Evolutionary conservation across 2,113 vertebrate genomes (phyloP).

Genomic region (Drymodes brunneopygia): DNA sequence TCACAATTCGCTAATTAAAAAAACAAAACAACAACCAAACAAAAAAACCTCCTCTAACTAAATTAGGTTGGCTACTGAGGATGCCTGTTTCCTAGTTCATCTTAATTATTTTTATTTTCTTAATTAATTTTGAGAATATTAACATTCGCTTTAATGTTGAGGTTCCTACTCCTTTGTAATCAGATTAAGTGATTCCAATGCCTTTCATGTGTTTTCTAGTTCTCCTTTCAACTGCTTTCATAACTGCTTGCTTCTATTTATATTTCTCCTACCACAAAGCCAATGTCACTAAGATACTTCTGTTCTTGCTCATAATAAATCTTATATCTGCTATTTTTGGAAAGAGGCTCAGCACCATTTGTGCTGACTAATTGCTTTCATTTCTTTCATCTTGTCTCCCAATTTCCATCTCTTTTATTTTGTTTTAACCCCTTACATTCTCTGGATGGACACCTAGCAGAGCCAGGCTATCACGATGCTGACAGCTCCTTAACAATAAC

Average conservation of each 20-base stretch:
- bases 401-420: background rate
- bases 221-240: conserved; percentile 33
- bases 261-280: conserved; percentile 3
- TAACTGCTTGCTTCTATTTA: conserved; percentile 49
- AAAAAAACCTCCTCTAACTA: background rate
- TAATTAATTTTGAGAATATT: conserved; percentile 47
- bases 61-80: background rate
- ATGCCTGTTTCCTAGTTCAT: background rate
- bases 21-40: background rate
- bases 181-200: conserved; percentile 21
- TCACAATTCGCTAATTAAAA: background rate
- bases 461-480: fast-evolving
- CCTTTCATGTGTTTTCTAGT: conserved; percentile 42
- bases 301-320: background rate
- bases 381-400: conserved; percentile 22
- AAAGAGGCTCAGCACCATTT: background rate
- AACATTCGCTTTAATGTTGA: conserved; percentile 21
- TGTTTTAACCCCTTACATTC: background rate
- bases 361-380: conserved; percentile 10
- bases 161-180: conserved; percentile 17
- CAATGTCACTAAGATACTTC: conserved; percentile 15
- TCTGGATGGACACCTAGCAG: background rate
- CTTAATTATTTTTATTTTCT: conserved; percentile 24
- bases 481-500: background rate
- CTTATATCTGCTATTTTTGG: conserved; percentile 21